Evolutionary conservation across 2,888 invertebrate genomes (phyloP), one percentile per base, ranked within the genome.

Genomic region (Craniophora ligustri): DNA sequence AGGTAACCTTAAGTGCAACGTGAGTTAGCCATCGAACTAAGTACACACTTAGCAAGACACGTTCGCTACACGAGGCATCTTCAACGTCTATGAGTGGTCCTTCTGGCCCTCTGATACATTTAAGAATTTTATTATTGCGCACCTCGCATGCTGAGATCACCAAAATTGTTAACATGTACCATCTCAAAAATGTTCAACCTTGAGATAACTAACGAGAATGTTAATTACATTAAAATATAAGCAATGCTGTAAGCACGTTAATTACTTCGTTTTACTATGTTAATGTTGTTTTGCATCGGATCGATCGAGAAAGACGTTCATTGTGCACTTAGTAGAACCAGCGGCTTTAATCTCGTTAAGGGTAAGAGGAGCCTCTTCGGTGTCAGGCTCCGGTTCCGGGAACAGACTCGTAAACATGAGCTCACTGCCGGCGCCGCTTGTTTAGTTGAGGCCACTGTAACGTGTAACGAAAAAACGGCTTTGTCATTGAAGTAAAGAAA

Each of bases 261-360:
- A 72, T 59, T 56, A 40, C 35, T 28, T 45, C 30, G 16, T 19
- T 8, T 7, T 44, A 5, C 45, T 15, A 14, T 28, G 36, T 11
- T 30, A 15, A 44, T 18, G 11, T 31, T 18, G 16, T 6, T 40
- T 55, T 11, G 32, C 16, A 39, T 46, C 28, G 32, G 6, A 26
- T 39, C 32, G 34, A 57, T 51, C 36, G 19, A 48, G 35, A 65
- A 35, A 47, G 53, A 41, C 55, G 15, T 56, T 40, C 48, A 49
- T 59, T 66, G 64, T 72, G 40, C 57, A 55, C 44, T 74, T 53
- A 53, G 21, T 11, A 55, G 65, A 64, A 67, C 35, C 50, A 35
- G 28, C 47, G 23, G 35, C 54, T 56, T 61, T 63, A 58, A 70
- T 67, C 58, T 46, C 35, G 67, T 74, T 74, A 67, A 61, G 32